phyloP scores from a whole-genome alignment of 2,888 invertebrate species.

The Spialia ferax region DNA sequence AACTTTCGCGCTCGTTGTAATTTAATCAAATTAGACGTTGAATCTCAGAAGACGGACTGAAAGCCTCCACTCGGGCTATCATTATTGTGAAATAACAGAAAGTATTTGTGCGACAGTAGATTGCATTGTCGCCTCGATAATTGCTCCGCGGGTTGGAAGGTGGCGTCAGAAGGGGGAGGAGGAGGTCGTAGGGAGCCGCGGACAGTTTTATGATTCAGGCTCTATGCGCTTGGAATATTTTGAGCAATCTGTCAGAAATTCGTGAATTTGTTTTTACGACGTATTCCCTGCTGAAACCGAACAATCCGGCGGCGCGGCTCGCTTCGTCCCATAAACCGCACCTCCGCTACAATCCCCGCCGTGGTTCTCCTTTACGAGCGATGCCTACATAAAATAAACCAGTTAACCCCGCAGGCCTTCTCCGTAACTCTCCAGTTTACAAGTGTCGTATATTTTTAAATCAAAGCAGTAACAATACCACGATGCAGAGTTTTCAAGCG shows the following conservation, averaged over 20 bases:
- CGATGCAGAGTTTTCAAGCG: too few relatives aligned
- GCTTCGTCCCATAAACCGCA: constrained; percentile 17
- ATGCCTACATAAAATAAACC: too few relatives aligned
- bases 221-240: constrained; percentile 28
- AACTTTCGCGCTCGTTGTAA: neutral
- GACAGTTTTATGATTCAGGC: constrained; percentile 32
- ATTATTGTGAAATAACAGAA: constrained; percentile 19
- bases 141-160: constrained; percentile 3
- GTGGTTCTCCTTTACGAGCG: constrained; percentile 8
- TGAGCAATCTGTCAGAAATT: constrained; percentile 28
- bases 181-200: constrained; percentile 2
- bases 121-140: constrained; percentile 17
- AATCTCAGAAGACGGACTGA: neutral
- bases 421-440: too few relatives aligned
- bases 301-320: constrained; percentile 21
- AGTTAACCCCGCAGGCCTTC: too few relatives aligned
- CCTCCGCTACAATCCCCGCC: neutral
- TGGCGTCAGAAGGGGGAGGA: neutral
- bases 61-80: neutral
- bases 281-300: constrained; percentile 28
- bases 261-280: constrained; percentile 31
- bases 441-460: too few relatives aligned
- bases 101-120: constrained; percentile 16
- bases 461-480: too few relatives aligned
- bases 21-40: neutral